Evolutionary conservation across 2,797 vertebrate genomes (phyloP).

Genomic region (Chromis chromis): DNA sequence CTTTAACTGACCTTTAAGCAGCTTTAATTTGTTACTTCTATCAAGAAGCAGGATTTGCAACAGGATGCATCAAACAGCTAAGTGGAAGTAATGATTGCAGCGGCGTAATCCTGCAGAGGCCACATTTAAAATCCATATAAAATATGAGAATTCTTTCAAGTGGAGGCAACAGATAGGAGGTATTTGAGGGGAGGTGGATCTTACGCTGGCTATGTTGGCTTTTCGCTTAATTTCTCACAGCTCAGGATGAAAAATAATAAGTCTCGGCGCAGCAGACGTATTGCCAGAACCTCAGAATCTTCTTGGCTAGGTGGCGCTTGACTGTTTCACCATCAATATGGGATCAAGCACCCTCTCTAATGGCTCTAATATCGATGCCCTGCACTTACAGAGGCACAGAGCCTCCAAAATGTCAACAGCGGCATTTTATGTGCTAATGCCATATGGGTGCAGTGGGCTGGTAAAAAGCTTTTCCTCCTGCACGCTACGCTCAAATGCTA

Average conservation of each 20-base stretch:
- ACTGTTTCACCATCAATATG: constrained; percentile 78
- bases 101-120: constrained; percentile 51
- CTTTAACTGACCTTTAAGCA: constrained; percentile 69
- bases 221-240: constrained; percentile 49
- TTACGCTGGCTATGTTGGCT: constrained; percentile 10
- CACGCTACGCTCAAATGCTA: constrained; percentile 85
- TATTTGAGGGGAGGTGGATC: constrained; percentile 23
- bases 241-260: constrained; percentile 25
- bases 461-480: constrained; percentile 86
- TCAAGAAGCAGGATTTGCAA: constrained; percentile 64
- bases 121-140: constrained; percentile 44
- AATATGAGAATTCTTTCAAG: constrained; percentile 46
- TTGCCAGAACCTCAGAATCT: constrained; percentile 47
- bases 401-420: constrained; percentile 85
- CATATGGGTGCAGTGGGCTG: constrained; percentile 84
- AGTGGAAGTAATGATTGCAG: constrained; percentile 56
- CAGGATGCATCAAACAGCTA: constrained; percentile 59
- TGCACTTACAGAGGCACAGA: constrained; percentile 79
- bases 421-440: constrained; percentile 85
- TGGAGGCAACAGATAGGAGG: constrained; percentile 38
- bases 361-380: constrained; percentile 82
- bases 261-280: constrained; percentile 24
- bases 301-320: constrained; percentile 64
- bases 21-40: constrained; percentile 70
- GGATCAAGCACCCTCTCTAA: constrained; percentile 80